A percentile compares a stretch with the other conserved stretches of the same genome.
These are phyloP conservation scores for Zaprionus davidi DNA, from an alignment of 1,140 invertebrate species.

Conservation along the genomic window DNA sequence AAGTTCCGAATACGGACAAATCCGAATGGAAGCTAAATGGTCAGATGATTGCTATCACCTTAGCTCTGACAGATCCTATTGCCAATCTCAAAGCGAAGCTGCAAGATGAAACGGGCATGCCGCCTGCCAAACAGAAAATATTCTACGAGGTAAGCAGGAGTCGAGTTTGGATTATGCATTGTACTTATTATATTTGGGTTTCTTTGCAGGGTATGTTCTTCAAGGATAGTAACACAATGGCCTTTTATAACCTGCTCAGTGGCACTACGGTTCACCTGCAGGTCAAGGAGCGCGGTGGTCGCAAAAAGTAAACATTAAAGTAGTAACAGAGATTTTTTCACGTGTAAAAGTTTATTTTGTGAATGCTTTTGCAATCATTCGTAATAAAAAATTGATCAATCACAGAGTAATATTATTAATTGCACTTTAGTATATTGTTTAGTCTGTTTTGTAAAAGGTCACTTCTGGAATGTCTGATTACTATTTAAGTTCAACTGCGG, in stretches of 20 bases:
- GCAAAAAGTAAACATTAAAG: slow-evolving; percentile 99
- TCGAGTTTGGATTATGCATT: slow-evolving; percentile 16
- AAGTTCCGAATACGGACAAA: slow-evolving; percentile 94
- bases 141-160: slow-evolving; percentile 72
- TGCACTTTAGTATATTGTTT: slow-evolving; percentile 66
- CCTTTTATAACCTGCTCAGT: slow-evolving; percentile 96
- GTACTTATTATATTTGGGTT: neutral
- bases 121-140: slow-evolving; percentile 98
- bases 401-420: slow-evolving; percentile 72
- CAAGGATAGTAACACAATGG: slow-evolving; percentile 97
- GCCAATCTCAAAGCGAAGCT: slow-evolving; percentile 95
- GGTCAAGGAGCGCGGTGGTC: slow-evolving; percentile 98
- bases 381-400: slow-evolving; percentile 71
- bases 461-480: neutral
- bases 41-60: slow-evolving; percentile 91
- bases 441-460: slow-evolving; percentile 5
- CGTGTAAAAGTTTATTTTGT: slow-evolving; percentile 61
- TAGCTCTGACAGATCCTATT: slow-evolving; percentile 92
- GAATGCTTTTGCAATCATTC: slow-evolving; percentile 69
- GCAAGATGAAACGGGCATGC: slow-evolving; percentile 95
- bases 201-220: slow-evolving; percentile 95
- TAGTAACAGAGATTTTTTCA: slow-evolving; percentile 19
- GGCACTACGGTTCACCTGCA: slow-evolving; percentile 94
- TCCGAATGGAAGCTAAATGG: slow-evolving; percentile 98
- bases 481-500: slow-evolving; percentile 20